Evolutionary conservation across 2,113 vertebrate species (phyloP).

Genomic region (Sylvietta virens): DNA sequence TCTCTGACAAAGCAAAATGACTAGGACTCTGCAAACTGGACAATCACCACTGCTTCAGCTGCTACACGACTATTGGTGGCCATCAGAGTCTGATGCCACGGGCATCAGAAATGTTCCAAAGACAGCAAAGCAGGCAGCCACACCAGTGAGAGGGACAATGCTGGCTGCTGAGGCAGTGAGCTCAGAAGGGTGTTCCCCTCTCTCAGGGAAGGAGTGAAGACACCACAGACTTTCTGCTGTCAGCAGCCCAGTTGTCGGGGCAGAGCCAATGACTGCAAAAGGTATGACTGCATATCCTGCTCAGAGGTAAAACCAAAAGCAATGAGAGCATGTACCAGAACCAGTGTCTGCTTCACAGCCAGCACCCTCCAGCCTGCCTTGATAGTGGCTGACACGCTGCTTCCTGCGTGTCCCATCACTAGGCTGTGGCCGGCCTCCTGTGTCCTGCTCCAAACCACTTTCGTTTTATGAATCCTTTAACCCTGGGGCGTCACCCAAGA

Average conservation of each 20-base stretch:
- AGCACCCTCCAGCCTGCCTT: neutral
- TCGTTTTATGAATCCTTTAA: neutral
- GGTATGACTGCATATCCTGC: neutral
- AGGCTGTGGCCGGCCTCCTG: neutral
- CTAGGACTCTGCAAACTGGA: neutral
- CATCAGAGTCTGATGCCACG: neutral
- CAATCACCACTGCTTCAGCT: neutral
- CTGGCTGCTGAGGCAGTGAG: neutral
- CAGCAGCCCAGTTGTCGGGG: neutral
- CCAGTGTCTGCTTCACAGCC: neutral
- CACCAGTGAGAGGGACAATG: accelerated
- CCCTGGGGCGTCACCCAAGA: neutral
- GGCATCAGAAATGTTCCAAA: neutral
- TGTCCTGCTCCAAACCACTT: neutral
- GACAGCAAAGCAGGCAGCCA: neutral
- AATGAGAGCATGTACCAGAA: neutral
- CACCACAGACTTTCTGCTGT: neutral
- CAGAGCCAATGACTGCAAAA: neutral
- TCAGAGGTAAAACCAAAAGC: neutral
- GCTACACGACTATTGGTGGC: neutral
- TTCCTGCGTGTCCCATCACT: neutral
- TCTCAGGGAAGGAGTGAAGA: neutral
- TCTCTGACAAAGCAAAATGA: neutral
- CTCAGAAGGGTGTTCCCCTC: accelerated
- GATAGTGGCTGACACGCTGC: neutral